Evolutionary conservation across 2,888 invertebrate species (phyloP).

Genomic region (Loripinus fragilis): DNA sequence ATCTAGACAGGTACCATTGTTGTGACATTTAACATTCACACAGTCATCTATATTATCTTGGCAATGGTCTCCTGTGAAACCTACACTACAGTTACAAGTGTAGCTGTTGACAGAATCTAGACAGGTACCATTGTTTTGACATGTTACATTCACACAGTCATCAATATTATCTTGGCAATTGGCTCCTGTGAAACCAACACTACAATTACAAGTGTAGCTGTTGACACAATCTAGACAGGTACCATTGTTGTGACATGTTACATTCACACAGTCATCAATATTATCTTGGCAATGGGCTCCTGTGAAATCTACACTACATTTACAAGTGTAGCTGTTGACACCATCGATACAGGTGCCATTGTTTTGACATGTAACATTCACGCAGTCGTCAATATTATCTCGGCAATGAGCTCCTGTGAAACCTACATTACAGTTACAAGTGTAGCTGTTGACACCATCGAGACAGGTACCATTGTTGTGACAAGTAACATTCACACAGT

Average conservation of each 20-base stretch:
- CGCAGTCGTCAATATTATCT: slow-evolving; percentile 37
- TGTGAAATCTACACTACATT: slow-evolving; percentile 41
- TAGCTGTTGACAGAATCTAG: not conserved
- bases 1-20: not conserved
- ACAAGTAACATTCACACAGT: not conserved
- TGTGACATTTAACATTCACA: not conserved
- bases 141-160: slow-evolving; percentile 44
- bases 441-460: not conserved
- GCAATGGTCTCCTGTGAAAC: slow-evolving; percentile 44
- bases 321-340: slow-evolving; percentile 45
- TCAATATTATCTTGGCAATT: slow-evolving; percentile 33
- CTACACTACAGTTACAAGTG: slow-evolving; percentile 41
- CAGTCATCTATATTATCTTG: slow-evolving; percentile 7
- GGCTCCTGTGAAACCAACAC: not conserved
- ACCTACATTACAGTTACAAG: not conserved
- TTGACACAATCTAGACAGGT: slow-evolving; percentile 26
- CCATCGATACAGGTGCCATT: slow-evolving; percentile 36
- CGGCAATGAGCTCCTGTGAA: not conserved
- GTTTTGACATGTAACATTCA: slow-evolving; percentile 39
- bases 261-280: slow-evolving; percentile 18
- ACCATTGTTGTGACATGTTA: slow-evolving; percentile 39
- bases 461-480: not conserved
- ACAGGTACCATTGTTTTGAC: slow-evolving; percentile 43
- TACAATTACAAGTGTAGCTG: slow-evolving; percentile 39
- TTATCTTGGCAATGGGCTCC: slow-evolving; percentile 30